Evolutionary conservation across 2,888 invertebrate genomes (phyloP).

Genomic region (Autographa pulchrina): DNA sequence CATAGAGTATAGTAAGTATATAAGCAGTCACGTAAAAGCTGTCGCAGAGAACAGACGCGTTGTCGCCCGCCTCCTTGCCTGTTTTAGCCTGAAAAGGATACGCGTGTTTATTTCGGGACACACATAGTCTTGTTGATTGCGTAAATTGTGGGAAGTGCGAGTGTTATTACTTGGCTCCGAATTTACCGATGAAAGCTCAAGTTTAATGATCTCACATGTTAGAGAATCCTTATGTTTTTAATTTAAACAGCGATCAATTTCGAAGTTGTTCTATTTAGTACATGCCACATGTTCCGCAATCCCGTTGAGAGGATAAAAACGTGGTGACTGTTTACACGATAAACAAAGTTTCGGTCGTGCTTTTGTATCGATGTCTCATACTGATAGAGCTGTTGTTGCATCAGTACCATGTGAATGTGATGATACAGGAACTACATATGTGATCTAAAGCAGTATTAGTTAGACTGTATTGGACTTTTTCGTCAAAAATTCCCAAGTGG

Average conservation of each 20-base stretch:
- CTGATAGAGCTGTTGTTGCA: slow-evolving; percentile 49
- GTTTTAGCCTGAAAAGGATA: slow-evolving; percentile 75
- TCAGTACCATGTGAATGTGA: slow-evolving; percentile 59
- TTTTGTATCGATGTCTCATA: slow-evolving; percentile 63
- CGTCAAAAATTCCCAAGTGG: slow-evolving; percentile 2
- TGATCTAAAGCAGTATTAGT: slow-evolving; percentile 11
- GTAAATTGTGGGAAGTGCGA: slow-evolving; percentile 69
- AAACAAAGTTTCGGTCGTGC: slow-evolving; percentile 66
- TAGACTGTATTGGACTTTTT: slow-evolving; percentile 4
- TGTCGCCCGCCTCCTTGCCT: slow-evolving; percentile 60
- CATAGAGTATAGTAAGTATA: too few species aligned
- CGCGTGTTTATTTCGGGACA: slow-evolving; percentile 79
- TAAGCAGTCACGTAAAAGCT: slow-evolving; percentile 76
- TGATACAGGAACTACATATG: slow-evolving; percentile 29
- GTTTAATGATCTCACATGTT: slow-evolving; percentile 50
- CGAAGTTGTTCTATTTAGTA: slow-evolving; percentile 65
- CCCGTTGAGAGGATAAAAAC: slow-evolving; percentile 64
- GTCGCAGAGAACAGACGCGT: slow-evolving; percentile 72
- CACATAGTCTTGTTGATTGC: slow-evolving; percentile 74
- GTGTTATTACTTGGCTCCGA: slow-evolving; percentile 35
- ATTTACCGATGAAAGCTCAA: slow-evolving; percentile 44
- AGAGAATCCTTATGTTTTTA: slow-evolving; percentile 37
- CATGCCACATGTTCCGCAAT: slow-evolving; percentile 70
- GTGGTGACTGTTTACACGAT: slow-evolving; percentile 71
- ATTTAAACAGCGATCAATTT: slow-evolving; percentile 60